phyloP scores from a whole-genome alignment of 2,113 vertebrate species.

The Scalopus aquaticus region DNA sequence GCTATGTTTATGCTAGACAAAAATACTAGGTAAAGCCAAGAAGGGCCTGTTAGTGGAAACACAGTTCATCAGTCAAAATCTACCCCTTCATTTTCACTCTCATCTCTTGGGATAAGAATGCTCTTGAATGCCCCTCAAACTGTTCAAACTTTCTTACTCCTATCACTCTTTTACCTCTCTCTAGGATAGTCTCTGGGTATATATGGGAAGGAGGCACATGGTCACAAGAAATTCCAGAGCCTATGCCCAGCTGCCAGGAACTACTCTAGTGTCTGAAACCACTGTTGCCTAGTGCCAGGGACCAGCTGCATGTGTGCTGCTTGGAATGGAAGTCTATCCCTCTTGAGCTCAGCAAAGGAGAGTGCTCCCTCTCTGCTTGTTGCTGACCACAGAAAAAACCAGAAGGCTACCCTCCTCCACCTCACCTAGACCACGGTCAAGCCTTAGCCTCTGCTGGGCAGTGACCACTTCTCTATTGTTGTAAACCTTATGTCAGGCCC shows the following conservation, averaged over 20 bases:
- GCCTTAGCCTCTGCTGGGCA: not conserved
- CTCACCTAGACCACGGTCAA: not conserved
- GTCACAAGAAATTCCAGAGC: not conserved
- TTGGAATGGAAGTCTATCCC: not conserved
- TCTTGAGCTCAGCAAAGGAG: not conserved
- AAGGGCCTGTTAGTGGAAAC: not conserved
- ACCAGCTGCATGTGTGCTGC: not conserved
- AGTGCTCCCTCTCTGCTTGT: not conserved
- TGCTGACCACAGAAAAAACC: not conserved
- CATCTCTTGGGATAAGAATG: not conserved
- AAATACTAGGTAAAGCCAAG: not conserved
- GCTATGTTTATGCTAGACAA: not conserved
- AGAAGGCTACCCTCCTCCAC: accelerated
- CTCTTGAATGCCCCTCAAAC: not conserved
- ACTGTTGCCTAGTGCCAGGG: not conserved
- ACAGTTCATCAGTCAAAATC: too few relatives aligned
- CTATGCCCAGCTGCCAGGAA: not conserved
- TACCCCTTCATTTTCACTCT: not conserved
- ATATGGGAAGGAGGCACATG: not conserved
- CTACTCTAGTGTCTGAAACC: not conserved
- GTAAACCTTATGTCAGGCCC: not conserved
- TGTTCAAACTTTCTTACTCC: not conserved
- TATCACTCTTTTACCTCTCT: not conserved
- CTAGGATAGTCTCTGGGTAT: not conserved
- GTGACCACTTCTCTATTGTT: not conserved